Evolutionary conservation across 2,113 vertebrate species (phyloP).

Genomic region (Pipra filicauda): DNA sequence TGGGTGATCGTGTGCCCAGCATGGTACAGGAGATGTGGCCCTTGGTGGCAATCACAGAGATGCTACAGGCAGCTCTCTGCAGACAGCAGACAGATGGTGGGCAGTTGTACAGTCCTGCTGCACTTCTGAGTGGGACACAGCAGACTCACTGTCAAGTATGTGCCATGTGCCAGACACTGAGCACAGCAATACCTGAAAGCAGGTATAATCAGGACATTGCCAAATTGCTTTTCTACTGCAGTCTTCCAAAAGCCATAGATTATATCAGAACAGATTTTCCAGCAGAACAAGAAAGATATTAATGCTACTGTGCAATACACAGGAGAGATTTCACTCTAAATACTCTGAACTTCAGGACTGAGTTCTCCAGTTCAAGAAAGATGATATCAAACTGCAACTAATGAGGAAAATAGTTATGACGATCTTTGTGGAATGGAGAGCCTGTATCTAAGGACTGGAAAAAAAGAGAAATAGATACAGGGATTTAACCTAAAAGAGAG

Average conservation of each 20-base stretch:
- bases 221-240: background rate
- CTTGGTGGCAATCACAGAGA: background rate
- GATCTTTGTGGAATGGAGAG: background rate
- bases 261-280: background rate
- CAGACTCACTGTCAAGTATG: fast-evolving
- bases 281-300: background rate
- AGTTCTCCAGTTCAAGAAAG: background rate
- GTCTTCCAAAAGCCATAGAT: background rate
- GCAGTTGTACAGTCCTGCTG: background rate
- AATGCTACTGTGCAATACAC: background rate
- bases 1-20: fast-evolving
- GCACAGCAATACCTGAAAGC: background rate
- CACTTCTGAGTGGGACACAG: background rate
- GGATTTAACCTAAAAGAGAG: background rate
- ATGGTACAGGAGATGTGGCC: fast-evolving
- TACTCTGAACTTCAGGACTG: background rate
- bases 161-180: background rate
- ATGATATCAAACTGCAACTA: background rate
- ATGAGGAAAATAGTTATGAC: background rate
- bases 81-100: background rate
- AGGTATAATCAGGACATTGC: background rate
- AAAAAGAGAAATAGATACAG: background rate
- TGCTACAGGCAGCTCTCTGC: background rate
- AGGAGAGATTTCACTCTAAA: background rate
- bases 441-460: background rate